Base-by-base conservation (phyloP, 2,113 vertebrate species). In the Apaloderma vittatum region DNA sequence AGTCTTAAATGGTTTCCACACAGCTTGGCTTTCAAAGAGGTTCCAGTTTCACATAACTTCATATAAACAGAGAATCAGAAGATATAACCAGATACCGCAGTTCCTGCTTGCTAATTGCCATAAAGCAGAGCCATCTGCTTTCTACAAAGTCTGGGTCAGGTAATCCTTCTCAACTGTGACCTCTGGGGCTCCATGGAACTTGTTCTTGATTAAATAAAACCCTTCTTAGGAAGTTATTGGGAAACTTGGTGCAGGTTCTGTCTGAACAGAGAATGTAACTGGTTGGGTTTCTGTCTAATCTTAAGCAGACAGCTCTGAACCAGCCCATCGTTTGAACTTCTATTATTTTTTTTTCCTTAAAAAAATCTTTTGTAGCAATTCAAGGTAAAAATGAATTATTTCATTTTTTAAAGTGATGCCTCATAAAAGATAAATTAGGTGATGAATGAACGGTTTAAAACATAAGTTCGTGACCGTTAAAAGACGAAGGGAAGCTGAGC, bases 101-200 rank as follows among this genome's bases (percentile, higher is more conserved):
- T 98, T 98, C 97, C 97, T 98, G 97, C 97, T 97, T 97, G 92
- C 97, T 98, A 98, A 98, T 96, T 97, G 96, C 97, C 96, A 84
- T 93, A 98, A 98, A 98, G 93, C 95, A 96, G 96, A 92, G 97
- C 93, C 97, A 98, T 98, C 97, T 98, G 98, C 96, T 98, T 97
- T 96, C 96, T 89, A 89, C 92, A 97, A 97, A 96, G 94, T 63
- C 77, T 86, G 96, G 96, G 97, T 97, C 97, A 97, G 95, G 92
- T 95, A 66, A 79, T 90, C 81, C 66, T 74, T 97, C 94, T 96
- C 97, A 98, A 97, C 94, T 93, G 86, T 97, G 97, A 97, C 98
- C 97, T 98, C 84, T 97, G 96, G 32, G 91, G 92, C 96, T 94
- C 90, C 36, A 4, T 91, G 87, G 85, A 92, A 93, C 92, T 95